Conservation (phyloP, 1,140 invertebrate species). For the Meloidogyne exigua region DNA sequence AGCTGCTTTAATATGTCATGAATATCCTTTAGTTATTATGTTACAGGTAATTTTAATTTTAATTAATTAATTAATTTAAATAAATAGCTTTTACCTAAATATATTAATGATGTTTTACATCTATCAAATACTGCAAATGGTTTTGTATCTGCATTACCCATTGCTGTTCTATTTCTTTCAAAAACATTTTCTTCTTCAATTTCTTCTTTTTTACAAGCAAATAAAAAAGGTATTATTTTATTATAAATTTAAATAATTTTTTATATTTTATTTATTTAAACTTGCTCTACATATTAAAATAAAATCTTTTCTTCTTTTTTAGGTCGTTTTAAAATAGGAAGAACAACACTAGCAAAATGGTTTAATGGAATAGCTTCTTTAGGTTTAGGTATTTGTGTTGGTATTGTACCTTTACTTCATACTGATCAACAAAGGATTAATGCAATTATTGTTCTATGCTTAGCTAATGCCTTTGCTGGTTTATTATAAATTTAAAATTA, state of each 20-base stretch:
- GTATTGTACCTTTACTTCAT: constrained; percentile 50
- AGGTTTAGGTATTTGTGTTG: constrained; percentile 56
- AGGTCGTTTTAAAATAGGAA: constrained; percentile 34
- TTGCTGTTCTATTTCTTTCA: constrained; percentile 56
- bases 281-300: too few relatives aligned
- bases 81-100: constrained; percentile 54
- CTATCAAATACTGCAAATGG: constrained; percentile 55
- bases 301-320: too few relatives aligned
- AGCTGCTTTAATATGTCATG: constrained; percentile 59
- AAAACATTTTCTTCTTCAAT: constrained; percentile 62
- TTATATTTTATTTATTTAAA: too few relatives aligned
- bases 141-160: constrained; percentile 56
- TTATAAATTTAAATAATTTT: too few relatives aligned
- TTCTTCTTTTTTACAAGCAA: constrained; percentile 57
- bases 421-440: constrained; percentile 32
- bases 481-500: background rate
- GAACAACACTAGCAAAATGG: constrained; percentile 52
- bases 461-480: constrained; percentile 62
- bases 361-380: constrained; percentile 61
- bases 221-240: constrained; percentile 44
- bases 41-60: constrained; percentile 45
- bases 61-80: too few relatives aligned
- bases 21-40: constrained; percentile 63
- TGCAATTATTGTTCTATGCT: constrained; percentile 52
- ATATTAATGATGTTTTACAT: constrained; percentile 57